Conservation (phyloP, 2,888 invertebrate genomes). For the Chaetogeoica ovagalla region DNA sequence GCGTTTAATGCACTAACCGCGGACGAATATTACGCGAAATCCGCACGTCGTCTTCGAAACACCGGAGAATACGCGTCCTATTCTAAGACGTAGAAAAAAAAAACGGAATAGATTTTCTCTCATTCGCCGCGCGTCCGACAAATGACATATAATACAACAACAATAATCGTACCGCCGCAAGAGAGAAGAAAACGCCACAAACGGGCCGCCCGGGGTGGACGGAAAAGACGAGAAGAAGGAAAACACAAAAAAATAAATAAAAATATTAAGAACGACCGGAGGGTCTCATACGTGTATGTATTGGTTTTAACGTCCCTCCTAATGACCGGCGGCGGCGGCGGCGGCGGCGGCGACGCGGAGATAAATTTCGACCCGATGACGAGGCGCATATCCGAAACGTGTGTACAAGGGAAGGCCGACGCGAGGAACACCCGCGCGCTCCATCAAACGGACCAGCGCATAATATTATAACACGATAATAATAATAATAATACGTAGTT, state of each 20-base stretch:
- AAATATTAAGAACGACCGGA: conserved; percentile 16
- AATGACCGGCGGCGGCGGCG: conserved; percentile 38
- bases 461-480: too few relatives aligned
- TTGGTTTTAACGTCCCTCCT: conserved; percentile 43
- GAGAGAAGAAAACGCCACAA: conserved; percentile 2
- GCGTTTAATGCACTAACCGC: too few relatives aligned
- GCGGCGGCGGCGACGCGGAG: conserved; percentile 22
- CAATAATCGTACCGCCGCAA: background rate
- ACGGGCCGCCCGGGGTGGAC: background rate
- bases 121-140: conserved; percentile 26
- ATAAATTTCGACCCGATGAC: conserved; percentile 52
- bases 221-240: background rate
- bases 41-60: too few relatives aligned
- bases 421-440: conserved; percentile 35
- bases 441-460: conserved; percentile 20
- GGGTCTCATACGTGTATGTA: background rate
- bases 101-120: background rate
- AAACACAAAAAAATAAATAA: too few relatives aligned
- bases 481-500: too few relatives aligned
- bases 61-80: too few relatives aligned
- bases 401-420: background rate
- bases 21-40: too few relatives aligned
- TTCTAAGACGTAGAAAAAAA: too few relatives aligned
- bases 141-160: conserved; percentile 17
- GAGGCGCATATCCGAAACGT: conserved; percentile 41